Evolutionary conservation across 1,140 invertebrate genomes (phyloP), one percentile per base, ranked within the genome.

Genomic region (Pseudomyrmex dendroicus): DNA sequence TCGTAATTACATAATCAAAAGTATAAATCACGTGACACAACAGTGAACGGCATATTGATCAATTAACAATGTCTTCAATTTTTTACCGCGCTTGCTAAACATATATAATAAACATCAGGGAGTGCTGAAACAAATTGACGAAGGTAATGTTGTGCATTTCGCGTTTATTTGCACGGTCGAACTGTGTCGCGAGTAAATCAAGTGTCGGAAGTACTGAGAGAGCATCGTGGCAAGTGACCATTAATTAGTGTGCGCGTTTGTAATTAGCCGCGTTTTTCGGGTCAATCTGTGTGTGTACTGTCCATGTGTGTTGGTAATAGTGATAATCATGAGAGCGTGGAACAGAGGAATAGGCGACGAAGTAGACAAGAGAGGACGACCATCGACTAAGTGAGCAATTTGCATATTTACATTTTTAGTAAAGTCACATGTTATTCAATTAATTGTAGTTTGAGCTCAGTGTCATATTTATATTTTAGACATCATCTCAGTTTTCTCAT

Each of bases 211-310:
- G 67, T 70, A 22, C 2, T 13, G 50, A 13, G 35, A 35, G 35
- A 35, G 35, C 35, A 35, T 35, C 50, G n/a, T 13, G n/a, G 4
- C 15, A 13, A 73, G 17, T 25, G 72, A 59, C 44, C 20, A 50
- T 59, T 50, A 74, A 62, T 74, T 74, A 74, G 44, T 10, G 20
- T 13, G 59, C n/a, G 46, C 20, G 20, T 8, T 76, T n/a, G 62
- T 46, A 76, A 76, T 76, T 63, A 64, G n/a, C 13, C 35, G 1
- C 12, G 70, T 73, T 44, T 59, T 52, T 52, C 46, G 46, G 2
- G 15, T 67, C 48, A 20, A 20, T 67, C 20, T 63, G 8, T 50
- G 12, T 54, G 68, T 35, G 52, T 13, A 56, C 17, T 20, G 4
- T 15, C 4, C 3, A 7, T 2, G 54, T 2, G 54, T n/a, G 22